Evolutionary conservation across 2,888 invertebrate genomes (phyloP), one percentile per base, ranked within the genome.

Genomic region (Drosophila silvestris): DNA sequence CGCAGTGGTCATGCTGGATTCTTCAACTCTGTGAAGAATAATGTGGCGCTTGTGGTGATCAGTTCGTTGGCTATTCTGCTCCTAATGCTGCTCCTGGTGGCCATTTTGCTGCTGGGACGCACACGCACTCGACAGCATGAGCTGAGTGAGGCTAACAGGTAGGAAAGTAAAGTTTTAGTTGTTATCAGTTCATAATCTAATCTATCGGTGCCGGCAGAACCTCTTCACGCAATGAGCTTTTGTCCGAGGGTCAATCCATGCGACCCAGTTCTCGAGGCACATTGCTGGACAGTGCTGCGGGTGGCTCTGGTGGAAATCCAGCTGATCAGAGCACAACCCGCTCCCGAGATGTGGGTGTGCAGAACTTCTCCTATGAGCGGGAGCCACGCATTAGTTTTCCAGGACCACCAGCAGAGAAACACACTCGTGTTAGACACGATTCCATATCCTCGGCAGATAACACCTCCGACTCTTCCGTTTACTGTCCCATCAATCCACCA

Each of bases 381-480:
- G 81, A 83, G 58, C 74, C 91, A 51, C 89, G 82, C 16, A 91
- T 92, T 41, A 85, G 77, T 50, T 92, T 92, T 50, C 91, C 91
- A 2, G 86, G 81, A 30, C 89, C 90, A 5, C 92, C 93, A 30
- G 79, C 79, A 12, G 88, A 86, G 19, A 70, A 83, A 12, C 79
- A 77, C 7, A 74, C 82, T 1, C 73, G 86, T 12, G 84, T 88
- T 0, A 89, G 92, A 28, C 89, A 91, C 5, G 91, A 88, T 33
- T 93, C 93, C 0, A 79, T 92, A 5, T 91, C 93, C 0, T 92
- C 92, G 7, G 90, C 92, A 0, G 93, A 92, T 41, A 93, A 93
- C 53, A 93, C 94, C 3, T 94, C 94, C 1, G 94, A 94, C 70
- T 94, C 94, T 1, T 94, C 94, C 1, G 91, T 93, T 1, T 94